Base-by-base conservation (phyloP, 1,140 invertebrate genomes). In the Diorhabda sublineata region DNA sequence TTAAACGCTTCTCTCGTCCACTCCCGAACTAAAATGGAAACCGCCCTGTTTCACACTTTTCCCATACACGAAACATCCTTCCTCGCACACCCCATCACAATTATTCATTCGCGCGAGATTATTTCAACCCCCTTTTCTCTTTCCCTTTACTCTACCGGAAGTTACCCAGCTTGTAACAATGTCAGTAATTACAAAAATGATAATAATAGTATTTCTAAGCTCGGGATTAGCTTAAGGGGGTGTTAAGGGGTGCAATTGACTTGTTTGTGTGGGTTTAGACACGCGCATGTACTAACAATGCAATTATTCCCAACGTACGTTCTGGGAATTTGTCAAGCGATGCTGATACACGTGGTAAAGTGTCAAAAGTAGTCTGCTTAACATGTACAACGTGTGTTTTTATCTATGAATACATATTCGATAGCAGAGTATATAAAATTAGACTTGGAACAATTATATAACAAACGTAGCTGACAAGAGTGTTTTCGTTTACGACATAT, bases 161-260 rank as follows among this genome's bases (percentile, higher is more conserved):
- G 42, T n/a, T 62, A 6, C 61, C n/a, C 7, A 11, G 44, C 42
- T n/a, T 44, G 44, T 43, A 62, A 42, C 61, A 62, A 62, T 62
- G 42, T n/a, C 42, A 62, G 61, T 62, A 62, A 62, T 62, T 62
- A 62, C 61, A 62, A 62, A 62, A 62, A 62, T 62, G 61, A 62
- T 62, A 62, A 62, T 62, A 62, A 11, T 45, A 62, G 8, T 62
- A 52, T 52, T 52, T n/a, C 42, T 42, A 62, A 62, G 61, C 44
- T 52, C n/a, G 47, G 61, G 61, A 62, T 62, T 62, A 62, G 61
- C n/a, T n/a, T 44, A 62, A 62, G 61, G 61, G 61, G 43, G 8
- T 42, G 8, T 42, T 44, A 62, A 62, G 61, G 61, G 61, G 43
- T 47, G 43, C 44, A 44, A 62, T 62, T 62, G 61, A 62, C 61